Base-by-base conservation (phyloP, 2,797 vertebrate species). In the Pangasius krempfi region DNA sequence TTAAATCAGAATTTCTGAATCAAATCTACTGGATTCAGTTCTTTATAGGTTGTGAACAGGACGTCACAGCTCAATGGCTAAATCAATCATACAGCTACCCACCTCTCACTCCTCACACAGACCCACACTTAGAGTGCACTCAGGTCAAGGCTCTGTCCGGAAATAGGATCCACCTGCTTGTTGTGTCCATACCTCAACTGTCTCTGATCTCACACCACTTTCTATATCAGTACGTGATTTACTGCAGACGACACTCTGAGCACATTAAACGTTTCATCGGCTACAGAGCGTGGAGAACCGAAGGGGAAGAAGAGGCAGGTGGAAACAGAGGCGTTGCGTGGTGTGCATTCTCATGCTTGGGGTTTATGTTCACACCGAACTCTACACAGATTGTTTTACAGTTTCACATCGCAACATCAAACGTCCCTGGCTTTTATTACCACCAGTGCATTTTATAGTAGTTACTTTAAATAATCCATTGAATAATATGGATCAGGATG, bases 151-250 rank as follows among this genome's bases (percentile, higher is more conserved):
- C 93, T 93, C 88, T 18, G 85, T 89, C 94, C 94, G 93, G 92
- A 94, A 94, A 95, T 94, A 95, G 94, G 92, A 91, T 86, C 93
- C 94, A 96, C 94, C 94, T 95, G 95, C 93, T 94, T 90, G 86
- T 92, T 95, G 89, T 92, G 92, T 90, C 89, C 93, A 93, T 90
- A 91, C 91, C 90, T 89, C 87, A 89, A 91, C 91, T 90, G 92
- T 90, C 92, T 94, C 89, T 92, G 88, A 93, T 93, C 92, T 93
- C 89, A 92, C 92, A 93, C 91, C 88, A 84, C 93, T 91, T 92
- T 93, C 94, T 93, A 95, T 93, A 94, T 94, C 72, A 80, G 94
- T 91, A 89, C 84, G 89, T 89, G 92, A 87, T 93, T 93, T 76
- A 82, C 91, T 89, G 90, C 87, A 70, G 84, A 86, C 18, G 52